Evolutionary conservation across 1,140 invertebrate genomes (phyloP), one percentile per base, ranked within the genome.

Genomic region (Pectinophora gossypiella): DNA sequence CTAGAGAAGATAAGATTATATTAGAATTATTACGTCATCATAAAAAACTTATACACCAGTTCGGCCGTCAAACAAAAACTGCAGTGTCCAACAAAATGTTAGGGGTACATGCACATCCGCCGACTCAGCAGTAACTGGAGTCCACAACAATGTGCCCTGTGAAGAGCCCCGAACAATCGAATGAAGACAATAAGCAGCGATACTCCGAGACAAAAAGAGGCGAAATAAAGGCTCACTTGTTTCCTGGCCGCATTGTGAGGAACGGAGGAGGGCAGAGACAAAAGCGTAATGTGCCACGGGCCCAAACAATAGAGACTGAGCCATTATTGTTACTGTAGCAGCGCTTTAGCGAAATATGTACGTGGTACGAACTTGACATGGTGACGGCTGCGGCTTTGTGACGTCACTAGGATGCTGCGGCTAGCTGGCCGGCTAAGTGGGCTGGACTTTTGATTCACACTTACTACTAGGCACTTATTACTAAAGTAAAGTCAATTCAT

Each of bases 101-200:
- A 83, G 78, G 82, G 77, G 78, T 72, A 79, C 79, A 80, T 82
- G 79, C 76, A 81, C 82, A 85, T 84, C 76, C 80, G 79, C 77
- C 76, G 82, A 73, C 83, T 86, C 80, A 83, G 79, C 79, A 80
- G 72, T 86, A 86, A 84, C 83, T 80, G 67, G 65, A 72, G 64
- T 80, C 80, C 77, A 79, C 79, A 86, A 86, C 83, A 86, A 86
- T 86, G 78, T 85, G 81, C 83, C 81, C 81, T 84, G 71, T 80
- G 79, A 86, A 83, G 81, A 83, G 83, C 76, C 75, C 79, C 79
- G 83, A 86, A 86, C 83, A 86, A 86, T 86, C 83, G 83, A 86
- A 86, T 86, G 83, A 86, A 86, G 83, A 86, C 83, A 86, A 86
- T 86, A 86, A 86, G 83, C 83, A 86, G 80, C 83, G 83, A 86